Conservation (phyloP, 2,113 vertebrate genomes). For the Lagopus muta region DNA sequence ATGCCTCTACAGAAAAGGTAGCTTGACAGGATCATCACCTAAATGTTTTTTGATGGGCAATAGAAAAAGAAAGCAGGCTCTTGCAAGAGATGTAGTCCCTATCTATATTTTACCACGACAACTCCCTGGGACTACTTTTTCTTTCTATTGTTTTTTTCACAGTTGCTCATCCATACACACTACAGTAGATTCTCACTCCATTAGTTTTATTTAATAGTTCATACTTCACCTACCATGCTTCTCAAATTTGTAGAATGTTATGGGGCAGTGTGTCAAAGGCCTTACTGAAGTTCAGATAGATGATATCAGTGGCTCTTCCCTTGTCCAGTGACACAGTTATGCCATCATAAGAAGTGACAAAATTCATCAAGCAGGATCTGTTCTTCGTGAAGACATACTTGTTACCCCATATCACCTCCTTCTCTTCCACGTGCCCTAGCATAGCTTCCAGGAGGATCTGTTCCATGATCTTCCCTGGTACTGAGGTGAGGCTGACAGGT, state of each 20-base stretch:
- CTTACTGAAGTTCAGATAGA: too few relatives aligned
- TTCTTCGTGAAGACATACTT: too few relatives aligned
- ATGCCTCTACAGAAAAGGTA: not conserved
- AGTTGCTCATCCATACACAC: not conserved
- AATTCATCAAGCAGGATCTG: too few relatives aligned
- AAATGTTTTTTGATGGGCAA: slow-evolving; percentile 23
- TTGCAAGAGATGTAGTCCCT: not conserved
- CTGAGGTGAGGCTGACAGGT: too few relatives aligned
- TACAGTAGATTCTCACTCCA: slow-evolving; percentile 9
- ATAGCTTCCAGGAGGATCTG: too few relatives aligned
- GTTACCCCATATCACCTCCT: too few relatives aligned
- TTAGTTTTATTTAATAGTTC: slow-evolving; percentile 52
- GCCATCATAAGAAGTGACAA: too few relatives aligned
- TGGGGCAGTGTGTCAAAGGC: too few relatives aligned
- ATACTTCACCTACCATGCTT: not conserved
- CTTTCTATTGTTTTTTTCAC: not conserved
- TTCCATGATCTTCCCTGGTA: too few relatives aligned
- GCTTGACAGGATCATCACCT: not conserved
- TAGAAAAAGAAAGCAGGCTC: slow-evolving; percentile 3
- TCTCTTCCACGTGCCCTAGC: too few relatives aligned
- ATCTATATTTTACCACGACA: slow-evolving; percentile 39
- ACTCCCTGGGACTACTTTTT: slow-evolving; percentile 15
- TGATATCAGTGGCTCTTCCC: too few relatives aligned
- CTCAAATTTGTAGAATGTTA: not conserved
- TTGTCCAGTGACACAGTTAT: too few relatives aligned